These are phyloP conservation scores for Oreochromis tanganicae DNA, from an alignment of 2,113 vertebrate genomes.

Conservation along the genomic window DNA sequence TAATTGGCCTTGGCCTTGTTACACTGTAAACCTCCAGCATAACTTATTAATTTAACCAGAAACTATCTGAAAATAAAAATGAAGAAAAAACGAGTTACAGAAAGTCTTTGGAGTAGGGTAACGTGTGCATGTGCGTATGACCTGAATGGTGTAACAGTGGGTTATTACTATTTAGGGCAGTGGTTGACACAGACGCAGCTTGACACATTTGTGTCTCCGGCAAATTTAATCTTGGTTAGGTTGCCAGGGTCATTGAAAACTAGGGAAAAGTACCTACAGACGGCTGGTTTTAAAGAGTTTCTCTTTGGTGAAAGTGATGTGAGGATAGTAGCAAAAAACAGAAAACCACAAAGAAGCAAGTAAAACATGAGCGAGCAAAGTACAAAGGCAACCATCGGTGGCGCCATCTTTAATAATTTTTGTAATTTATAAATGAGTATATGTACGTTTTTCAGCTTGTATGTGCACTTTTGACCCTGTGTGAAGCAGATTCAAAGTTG, in stretches of 20 bases:
- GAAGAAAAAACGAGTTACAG: neutral
- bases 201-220: neutral
- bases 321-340: neutral
- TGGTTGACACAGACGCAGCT: neutral
- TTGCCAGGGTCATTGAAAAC: neutral
- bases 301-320: neutral
- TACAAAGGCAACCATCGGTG: neutral
- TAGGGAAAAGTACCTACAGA: fast-evolving
- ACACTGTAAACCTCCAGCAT: neutral
- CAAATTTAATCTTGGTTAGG: neutral
- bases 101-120: neutral
- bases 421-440: fast-evolving
- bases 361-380: neutral
- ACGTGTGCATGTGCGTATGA: neutral
- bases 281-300: neutral
- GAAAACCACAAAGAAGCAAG: neutral
- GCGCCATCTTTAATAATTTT: neutral
- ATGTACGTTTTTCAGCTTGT: neutral
- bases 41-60: neutral
- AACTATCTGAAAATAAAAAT: neutral
- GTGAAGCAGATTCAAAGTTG: neutral
- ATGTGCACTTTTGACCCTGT: neutral
- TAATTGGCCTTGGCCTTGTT: neutral
- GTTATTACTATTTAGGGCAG: neutral
- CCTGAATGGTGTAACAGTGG: neutral